Percentiles rank a stretch among this genome's conserved stretches.
Evolutionary conservation across 2,113 vertebrate genomes (phyloP).

Genomic region (Corydoras maculifer): DNA sequence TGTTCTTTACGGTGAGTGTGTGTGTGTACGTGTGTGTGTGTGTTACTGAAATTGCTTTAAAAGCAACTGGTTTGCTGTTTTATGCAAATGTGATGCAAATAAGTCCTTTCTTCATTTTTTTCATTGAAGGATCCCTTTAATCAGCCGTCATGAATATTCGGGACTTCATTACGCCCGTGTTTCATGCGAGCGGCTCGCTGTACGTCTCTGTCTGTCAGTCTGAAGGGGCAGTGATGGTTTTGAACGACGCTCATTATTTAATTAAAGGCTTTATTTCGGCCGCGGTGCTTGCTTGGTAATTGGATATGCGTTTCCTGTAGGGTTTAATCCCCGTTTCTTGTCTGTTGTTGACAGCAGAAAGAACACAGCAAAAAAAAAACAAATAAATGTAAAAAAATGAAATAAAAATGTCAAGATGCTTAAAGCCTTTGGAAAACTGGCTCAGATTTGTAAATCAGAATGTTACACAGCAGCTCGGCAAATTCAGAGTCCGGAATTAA

Average conservation of each 20-base stretch:
- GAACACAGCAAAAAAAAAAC: background rate
- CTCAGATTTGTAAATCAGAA: too few relatives aligned
- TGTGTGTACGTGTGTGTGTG: too few relatives aligned
- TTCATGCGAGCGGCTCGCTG: slow-evolving; percentile 14
- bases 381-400: background rate
- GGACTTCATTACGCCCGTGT: too few relatives aligned
- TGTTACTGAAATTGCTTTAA: too few relatives aligned
- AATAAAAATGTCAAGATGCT: background rate
- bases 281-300: slow-evolving; percentile 33
- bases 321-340: slow-evolving; percentile 17
- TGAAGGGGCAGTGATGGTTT: slow-evolving; percentile 22
- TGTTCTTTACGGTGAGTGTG: too few relatives aligned
- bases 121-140: too few relatives aligned
- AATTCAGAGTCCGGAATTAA: too few relatives aligned
- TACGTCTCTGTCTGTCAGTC: slow-evolving; percentile 31
- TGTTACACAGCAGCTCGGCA: too few relatives aligned
- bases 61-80: too few relatives aligned
- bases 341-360: slow-evolving; percentile 12
- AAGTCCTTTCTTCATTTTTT: too few relatives aligned
- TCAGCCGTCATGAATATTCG: too few relatives aligned
- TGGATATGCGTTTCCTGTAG: slow-evolving; percentile 25
- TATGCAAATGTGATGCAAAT: too few relatives aligned
- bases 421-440: background rate
- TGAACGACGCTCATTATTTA: slow-evolving; percentile 40
- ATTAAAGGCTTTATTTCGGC: slow-evolving; percentile 45